Evolutionary conservation across 2,113 vertebrate genomes (phyloP), one percentile per base, ranked within the genome.

Genomic region (Menidia beryllina): DNA sequence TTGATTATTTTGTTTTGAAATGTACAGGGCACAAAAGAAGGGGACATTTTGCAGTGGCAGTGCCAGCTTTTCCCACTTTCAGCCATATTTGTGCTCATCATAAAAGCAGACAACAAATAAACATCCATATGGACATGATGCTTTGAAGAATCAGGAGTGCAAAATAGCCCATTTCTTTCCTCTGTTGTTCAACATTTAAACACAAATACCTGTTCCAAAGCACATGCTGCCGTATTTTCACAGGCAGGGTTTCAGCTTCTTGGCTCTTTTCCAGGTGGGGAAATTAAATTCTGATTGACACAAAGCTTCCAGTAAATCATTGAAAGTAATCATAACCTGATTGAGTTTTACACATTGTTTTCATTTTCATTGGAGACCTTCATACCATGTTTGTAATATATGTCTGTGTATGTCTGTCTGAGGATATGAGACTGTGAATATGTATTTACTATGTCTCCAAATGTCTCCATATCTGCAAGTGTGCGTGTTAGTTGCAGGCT

Each of bases 401-500:
- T 68, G 50, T 72, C 52, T 57, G 34, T 71, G 47, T 81, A 26
- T 85, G 62, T 65, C 55, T 73, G 47, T 59, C 30, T 77, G 59
- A 23, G 58, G 65, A 41, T 67, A 43, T 27, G 65, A 59, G 57
- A 61, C 68, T 55, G 24, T 51, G 67, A 20, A 52, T 72, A 60
- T 76, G 47, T 64, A 75, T 72, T 26, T 66, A 64, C 69, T 54
- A 5, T 75, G 79, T 82, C 77, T 82, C 63, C 78, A 60, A 53
- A 67, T 87, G 75, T 89, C 72, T 84, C 60, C 69, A 70, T 83
- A 65, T 90, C 53, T 88, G 79, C 39, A 49, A 25, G 73, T 61
- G 53, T 58, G 82, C 74, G 66, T 81, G 81, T 94, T 93, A 91
- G 91, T 94, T 91, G 93, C 91, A 93, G 91, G 93, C 94, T 94